Base-by-base conservation (phyloP, 64 coral and sea anemone genomes). In the Porites australiensis region DNA sequence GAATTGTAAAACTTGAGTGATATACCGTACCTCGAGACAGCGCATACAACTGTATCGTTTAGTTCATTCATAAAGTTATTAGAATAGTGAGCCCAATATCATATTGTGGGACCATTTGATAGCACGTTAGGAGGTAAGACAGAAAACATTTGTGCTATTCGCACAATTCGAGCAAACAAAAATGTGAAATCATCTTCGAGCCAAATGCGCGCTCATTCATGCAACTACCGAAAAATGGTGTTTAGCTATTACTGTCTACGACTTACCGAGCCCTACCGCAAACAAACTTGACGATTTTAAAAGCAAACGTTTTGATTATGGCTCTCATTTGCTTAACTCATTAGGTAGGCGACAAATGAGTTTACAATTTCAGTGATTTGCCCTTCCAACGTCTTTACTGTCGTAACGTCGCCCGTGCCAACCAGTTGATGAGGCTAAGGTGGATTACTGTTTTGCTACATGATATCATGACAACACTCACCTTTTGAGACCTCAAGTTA, bases 71-170 rank as follows among this genome's bases (percentile, higher is more conserved):
- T 37, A 37, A 37, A 37, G 27, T 37, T 37, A 37, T 37, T 37
- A 37, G 27, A 37, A 37, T 37, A 37, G 1, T 10, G 51, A 21
- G 54, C 57, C 7, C 13, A 20, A 51, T 78, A 78, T 78, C 75
- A 21, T 23, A 12, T 78, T 78, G 75, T 50, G 8, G 75, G 8
- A 13, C 75, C 47, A 75, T 75, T 75, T 75, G 16, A 12, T 4
- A 57, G 7, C n/a, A 54, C 16, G 19, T 77, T 50, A 57, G 51
- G 43, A 15, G 19, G 19, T 54, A 16, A 8, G 20, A 55, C 22
- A 1, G 9, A 78, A 78, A 54, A 55, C 75, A 78, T 78, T 50
- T 55, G 51, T 55, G 75, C 22, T 78, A 55, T 78, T 78, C 51
- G 14, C 13, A 51, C 12, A 78, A 78, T 55, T 20, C 19, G 46